A percentile compares a stretch with the other conserved stretches of the same genome.
These are phyloP conservation scores for Chelonus insularis DNA, from an alignment of 1,140 invertebrate species.

Conservation along the genomic window DNA sequence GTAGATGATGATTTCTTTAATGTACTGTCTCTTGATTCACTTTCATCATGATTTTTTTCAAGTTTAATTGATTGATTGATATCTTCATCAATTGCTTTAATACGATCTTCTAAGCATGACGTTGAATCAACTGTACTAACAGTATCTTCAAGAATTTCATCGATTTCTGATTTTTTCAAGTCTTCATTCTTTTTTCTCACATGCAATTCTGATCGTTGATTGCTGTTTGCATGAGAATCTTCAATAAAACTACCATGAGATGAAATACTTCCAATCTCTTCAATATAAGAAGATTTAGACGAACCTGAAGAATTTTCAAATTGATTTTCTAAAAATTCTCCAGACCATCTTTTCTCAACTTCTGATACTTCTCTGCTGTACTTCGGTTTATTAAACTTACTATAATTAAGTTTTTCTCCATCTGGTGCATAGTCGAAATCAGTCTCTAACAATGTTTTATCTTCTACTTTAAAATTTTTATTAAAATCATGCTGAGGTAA, in stretches of 20 bases:
- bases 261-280: conserved; percentile 50
- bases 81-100: conserved; percentile 42
- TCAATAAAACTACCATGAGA: conserved; percentile 43
- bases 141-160: conserved; percentile 33
- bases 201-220: not conserved
- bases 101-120: conserved; percentile 49
- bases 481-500: conserved; percentile 42
- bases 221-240: conserved; percentile 9
- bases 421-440: conserved; percentile 37
- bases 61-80: conserved; percentile 24
- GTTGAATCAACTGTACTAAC: conserved; percentile 48
- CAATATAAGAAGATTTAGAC: conserved; percentile 52
- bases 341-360: conserved; percentile 51
- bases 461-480: conserved; percentile 43
- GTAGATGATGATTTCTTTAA: conserved; percentile 25
- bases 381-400: conserved; percentile 28
- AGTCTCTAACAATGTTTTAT: conserved; percentile 34
- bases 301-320: conserved; percentile 47
- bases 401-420: conserved; percentile 22
- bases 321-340: conserved; percentile 45
- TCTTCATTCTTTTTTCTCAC: not conserved
- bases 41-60: not conserved
- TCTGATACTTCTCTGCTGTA: conserved; percentile 49
- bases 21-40: conserved; percentile 24
- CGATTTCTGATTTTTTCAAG: conserved; percentile 6